A percentile compares a stretch with the other conserved stretches of the same genome.
phyloP scores from a whole-genome alignment of 1,140 invertebrate species.

The Pectinophora gossypiella region DNA sequence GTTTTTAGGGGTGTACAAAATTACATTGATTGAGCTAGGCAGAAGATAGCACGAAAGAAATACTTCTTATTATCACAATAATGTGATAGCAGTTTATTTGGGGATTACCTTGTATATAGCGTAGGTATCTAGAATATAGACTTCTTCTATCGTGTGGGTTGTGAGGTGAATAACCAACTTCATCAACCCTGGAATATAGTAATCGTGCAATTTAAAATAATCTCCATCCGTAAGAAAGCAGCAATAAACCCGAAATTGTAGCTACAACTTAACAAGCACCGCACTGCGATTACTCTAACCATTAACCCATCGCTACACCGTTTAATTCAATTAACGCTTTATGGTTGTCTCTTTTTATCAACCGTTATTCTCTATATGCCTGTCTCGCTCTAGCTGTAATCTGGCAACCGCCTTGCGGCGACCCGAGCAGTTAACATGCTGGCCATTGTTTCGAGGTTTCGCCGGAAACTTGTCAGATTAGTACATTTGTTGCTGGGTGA shows the following conservation, averaged over 20 bases:
- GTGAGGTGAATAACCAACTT: too few relatives aligned
- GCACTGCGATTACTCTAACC: slow-evolving; percentile 18
- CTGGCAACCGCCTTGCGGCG: slow-evolving; percentile 25
- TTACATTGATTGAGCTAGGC: too few relatives aligned
- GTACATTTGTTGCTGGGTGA: slow-evolving; percentile 24
- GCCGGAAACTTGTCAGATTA: slow-evolving; percentile 22
- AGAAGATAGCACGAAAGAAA: too few relatives aligned
- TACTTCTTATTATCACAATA: too few relatives aligned
- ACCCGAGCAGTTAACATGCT: slow-evolving; percentile 30
- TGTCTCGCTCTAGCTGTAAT: slow-evolving; percentile 18
- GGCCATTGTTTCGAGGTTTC: slow-evolving; percentile 25
- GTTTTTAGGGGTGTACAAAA: too few relatives aligned
- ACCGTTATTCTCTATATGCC: background rate
- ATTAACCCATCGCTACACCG: slow-evolving; percentile 18
- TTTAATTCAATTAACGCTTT: slow-evolving; percentile 34
- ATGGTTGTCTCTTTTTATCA: slow-evolving; percentile 9
- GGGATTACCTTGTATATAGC: too few relatives aligned
- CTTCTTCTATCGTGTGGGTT: too few relatives aligned
- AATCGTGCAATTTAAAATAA: too few relatives aligned
- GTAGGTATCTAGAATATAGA: too few relatives aligned
- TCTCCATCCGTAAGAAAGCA: too few relatives aligned
- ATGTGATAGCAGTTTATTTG: too few relatives aligned
- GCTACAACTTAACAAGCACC: background rate
- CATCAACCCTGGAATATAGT: too few relatives aligned
- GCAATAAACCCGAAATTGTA: background rate